Percentiles rank a stretch among this genome's conserved stretches.
These are phyloP conservation scores for Cygnus buccinator DNA, from an alignment of 2,113 vertebrate species.

Conservation along the genomic window DNA sequence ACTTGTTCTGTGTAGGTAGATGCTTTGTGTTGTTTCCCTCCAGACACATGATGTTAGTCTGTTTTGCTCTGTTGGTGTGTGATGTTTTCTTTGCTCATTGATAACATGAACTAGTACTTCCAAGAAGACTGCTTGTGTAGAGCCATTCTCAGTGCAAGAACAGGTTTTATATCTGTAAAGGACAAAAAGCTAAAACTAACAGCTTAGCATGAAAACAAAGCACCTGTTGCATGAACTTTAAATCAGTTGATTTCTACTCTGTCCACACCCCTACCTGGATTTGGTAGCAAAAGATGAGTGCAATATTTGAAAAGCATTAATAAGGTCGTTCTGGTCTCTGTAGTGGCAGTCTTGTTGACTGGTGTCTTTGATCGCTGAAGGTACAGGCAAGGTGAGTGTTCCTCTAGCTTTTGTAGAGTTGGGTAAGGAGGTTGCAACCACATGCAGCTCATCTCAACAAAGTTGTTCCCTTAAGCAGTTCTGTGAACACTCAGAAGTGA, in stretches of 20 bases:
- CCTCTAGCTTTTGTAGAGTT: neutral
- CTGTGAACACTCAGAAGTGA: neutral
- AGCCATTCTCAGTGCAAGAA: neutral
- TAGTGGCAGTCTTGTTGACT: neutral
- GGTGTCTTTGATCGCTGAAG: neutral
- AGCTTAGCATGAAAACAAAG: neutral
- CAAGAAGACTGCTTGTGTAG: neutral
- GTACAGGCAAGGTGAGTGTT: neutral
- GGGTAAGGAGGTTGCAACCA: neutral
- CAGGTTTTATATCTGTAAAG: neutral
- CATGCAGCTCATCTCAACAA: neutral
- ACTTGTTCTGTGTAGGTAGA: neutral
- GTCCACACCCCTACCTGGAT: no score
- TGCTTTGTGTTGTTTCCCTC: neutral
- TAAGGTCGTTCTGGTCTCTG: neutral
- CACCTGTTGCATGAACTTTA: neutral
- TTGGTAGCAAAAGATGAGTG: neutral
- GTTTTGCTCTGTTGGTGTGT: neutral
- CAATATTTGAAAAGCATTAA: neutral
- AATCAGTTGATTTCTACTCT: neutral
- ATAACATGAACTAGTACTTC: neutral
- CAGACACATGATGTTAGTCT: rapidly evolving
- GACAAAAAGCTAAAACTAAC: neutral
- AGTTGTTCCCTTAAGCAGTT: neutral
- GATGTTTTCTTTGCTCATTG: neutral